Conservation (phyloP, 2,797 vertebrate genomes). For the Anabas testudineus region DNA sequence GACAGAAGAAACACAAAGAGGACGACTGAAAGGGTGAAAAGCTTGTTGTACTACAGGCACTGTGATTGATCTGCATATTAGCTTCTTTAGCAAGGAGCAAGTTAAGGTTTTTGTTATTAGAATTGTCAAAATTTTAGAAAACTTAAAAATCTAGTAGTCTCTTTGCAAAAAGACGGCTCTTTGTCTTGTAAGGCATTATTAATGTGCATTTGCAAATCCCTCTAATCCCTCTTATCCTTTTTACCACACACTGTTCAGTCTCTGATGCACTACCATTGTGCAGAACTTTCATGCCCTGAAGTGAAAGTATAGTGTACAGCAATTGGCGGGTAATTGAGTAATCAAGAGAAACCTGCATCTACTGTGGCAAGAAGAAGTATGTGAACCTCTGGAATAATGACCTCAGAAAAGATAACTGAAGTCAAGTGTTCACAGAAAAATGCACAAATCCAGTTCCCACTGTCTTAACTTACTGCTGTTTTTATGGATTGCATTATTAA, state of each 20-base stretch:
- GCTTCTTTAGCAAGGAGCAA: too few species aligned
- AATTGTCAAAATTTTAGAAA: background rate
- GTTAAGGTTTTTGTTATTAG: background rate
- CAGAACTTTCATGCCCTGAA: background rate
- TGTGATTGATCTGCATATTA: background rate
- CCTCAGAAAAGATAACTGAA: too few species aligned
- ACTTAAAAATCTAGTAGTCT: conserved; percentile 1
- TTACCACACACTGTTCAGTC: background rate
- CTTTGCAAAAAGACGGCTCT: background rate
- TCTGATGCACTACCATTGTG: background rate
- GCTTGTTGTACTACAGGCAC: background rate
- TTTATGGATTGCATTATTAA: background rate
- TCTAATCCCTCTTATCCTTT: conserved; percentile 6
- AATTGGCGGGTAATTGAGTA: background rate
- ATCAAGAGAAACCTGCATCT: background rate
- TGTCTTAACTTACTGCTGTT: conserved; percentile 7
- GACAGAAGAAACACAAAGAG: background rate
- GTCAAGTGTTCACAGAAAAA: background rate
- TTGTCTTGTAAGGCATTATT: background rate
- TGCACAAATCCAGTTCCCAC: background rate
- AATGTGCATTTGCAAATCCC: conserved; percentile 5
- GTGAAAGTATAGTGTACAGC: background rate
- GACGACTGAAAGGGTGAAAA: background rate
- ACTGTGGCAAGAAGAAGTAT: too few species aligned
- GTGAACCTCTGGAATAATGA: too few species aligned